Evolutionary conservation across 2,888 invertebrate genomes (phyloP).

Genomic region (Acanthosepion pharaonis): DNA sequence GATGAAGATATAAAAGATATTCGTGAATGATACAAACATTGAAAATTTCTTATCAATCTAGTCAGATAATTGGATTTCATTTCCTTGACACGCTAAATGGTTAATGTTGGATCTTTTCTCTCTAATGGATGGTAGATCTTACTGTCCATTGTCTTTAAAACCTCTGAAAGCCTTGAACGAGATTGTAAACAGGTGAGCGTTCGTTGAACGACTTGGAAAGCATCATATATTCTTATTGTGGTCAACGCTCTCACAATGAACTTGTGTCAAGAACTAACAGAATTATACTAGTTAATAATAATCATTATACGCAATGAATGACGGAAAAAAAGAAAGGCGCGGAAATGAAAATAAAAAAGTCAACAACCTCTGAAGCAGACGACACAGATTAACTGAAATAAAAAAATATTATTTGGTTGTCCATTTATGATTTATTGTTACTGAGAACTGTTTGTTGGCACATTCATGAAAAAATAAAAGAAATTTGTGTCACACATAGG

Average conservation of each 20-base stretch:
- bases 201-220: neutral
- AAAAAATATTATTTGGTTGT: too few species aligned
- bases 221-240: neutral
- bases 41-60: neutral
- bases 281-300: neutral
- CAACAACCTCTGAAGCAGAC: neutral
- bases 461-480: too few species aligned
- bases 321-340: neutral
- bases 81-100: neutral
- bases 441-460: too few species aligned
- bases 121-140: neutral
- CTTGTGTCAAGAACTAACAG: neutral
- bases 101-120: neutral
- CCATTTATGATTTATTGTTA: too few species aligned
- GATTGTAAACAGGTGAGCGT: neutral
- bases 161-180: neutral
- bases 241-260: neutral
- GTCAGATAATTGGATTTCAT: neutral
- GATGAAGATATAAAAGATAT: neutral
- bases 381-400: too few species aligned
- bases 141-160: neutral
- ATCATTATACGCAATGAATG: neutral
- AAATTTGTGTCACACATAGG: too few species aligned
- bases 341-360: neutral
- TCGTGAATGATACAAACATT: neutral